Conservation (phyloP, 30 jellyfish, hydroid and myxozoan species). For the Turritopsis rubra region DNA sequence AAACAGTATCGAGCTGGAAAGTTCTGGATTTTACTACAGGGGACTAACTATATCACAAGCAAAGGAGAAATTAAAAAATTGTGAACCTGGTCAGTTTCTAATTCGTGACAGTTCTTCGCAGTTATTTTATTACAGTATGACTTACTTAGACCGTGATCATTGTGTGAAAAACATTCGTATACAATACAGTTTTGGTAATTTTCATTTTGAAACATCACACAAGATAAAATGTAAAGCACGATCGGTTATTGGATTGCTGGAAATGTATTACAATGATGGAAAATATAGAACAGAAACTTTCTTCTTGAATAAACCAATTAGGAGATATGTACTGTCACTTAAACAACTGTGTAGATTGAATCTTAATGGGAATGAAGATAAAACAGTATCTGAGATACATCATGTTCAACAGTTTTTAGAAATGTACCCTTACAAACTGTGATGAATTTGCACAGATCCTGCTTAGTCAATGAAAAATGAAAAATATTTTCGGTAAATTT, state of each 20-base stretch:
- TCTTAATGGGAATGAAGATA: neutral
- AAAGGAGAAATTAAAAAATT: neutral
- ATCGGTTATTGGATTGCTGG: neutral
- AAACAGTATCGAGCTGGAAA: neutral
- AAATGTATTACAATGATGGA: constrained; percentile 4
- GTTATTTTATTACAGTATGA: constrained; percentile 2
- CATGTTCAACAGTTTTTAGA: neutral
- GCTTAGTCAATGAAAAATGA: neutral
- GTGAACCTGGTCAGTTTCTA: constrained; percentile 17
- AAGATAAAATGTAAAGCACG: neutral
- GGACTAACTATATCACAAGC: neutral
- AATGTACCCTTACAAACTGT: constrained; percentile 3
- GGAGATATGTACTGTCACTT: neutral
- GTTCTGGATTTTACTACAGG: constrained; percentile 1
- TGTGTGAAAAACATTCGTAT: neutral
- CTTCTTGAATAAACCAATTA: constrained; percentile 6
- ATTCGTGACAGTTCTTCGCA: constrained; percentile 13
- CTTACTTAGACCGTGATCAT: constrained; percentile 1
- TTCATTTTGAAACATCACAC: neutral
- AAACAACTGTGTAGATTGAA: neutral
- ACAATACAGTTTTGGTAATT: constrained; percentile 14
- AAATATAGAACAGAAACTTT: constrained; percentile 10
- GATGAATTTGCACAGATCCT: neutral
- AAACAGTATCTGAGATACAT: neutral
- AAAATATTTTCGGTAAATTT: neutral